Percentiles rank a stretch among this genome's conserved stretches.
phyloP scores from a whole-genome alignment of 1,140 invertebrate genomes.

The Bicyclus anynana region DNA sequence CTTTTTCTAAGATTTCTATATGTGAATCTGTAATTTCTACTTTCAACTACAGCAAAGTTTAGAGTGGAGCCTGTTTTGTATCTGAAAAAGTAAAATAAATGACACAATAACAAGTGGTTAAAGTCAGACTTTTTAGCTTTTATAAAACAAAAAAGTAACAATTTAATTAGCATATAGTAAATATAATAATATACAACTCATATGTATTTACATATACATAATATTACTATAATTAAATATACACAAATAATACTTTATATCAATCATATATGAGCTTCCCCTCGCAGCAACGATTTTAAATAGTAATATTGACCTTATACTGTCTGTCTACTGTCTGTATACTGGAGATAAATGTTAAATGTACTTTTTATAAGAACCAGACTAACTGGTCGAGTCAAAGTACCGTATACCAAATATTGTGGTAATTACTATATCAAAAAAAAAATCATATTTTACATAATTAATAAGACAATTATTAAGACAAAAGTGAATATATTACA shows the following conservation, averaged over 20 bases:
- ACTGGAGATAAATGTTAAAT: background rate
- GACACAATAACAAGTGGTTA: constrained; percentile 67
- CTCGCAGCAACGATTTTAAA: constrained; percentile 18
- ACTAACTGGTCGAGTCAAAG: too few relatives aligned
- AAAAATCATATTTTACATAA: too few relatives aligned
- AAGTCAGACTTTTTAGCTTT: constrained; percentile 71
- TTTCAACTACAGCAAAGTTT: constrained; percentile 1
- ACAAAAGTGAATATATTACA: too few relatives aligned
- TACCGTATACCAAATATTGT: too few relatives aligned
- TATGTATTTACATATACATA: constrained; percentile 76
- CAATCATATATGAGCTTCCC: constrained; percentile 46
- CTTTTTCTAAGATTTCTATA: too few relatives aligned
- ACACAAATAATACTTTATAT: constrained; percentile 71
- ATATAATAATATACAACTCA: constrained; percentile 71
- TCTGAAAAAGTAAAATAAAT: constrained; percentile 56
- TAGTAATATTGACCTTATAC: too few relatives aligned
- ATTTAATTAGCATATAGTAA: constrained; percentile 63
- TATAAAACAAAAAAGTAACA: constrained; percentile 70
- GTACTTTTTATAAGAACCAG: too few relatives aligned
- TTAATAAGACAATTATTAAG: background rate
- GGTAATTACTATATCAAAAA: too few relatives aligned
- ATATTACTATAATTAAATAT: constrained; percentile 69
- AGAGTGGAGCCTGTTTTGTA: constrained; percentile 28
- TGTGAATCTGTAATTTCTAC: background rate
- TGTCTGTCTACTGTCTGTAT: too few relatives aligned